phyloP scores from a whole-genome alignment of 1,140 invertebrate species.

The Semibalanus balanoides region DNA sequence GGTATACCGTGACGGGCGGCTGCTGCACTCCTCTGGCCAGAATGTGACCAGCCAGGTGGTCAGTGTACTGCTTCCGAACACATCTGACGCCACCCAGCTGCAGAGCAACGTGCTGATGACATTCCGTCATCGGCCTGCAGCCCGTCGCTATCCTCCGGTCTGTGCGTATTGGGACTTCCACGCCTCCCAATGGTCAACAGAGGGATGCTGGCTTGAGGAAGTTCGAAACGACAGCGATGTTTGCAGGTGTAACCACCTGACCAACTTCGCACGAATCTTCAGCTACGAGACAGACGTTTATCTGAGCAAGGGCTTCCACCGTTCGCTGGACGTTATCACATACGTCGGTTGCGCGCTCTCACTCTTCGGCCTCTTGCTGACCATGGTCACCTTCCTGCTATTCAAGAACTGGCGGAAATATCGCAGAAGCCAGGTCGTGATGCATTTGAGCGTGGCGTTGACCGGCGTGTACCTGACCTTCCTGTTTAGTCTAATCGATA shows the following conservation, averaged over 20 bases:
- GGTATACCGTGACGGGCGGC: background rate
- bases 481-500: slow-evolving; percentile 19
- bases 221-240: background rate
- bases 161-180: background rate
- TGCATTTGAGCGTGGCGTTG: slow-evolving; percentile 23
- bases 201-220: background rate
- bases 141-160: too few relatives aligned
- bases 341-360: slow-evolving; percentile 21
- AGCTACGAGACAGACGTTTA: slow-evolving; percentile 16
- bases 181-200: background rate
- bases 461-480: slow-evolving; percentile 20
- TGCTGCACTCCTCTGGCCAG: background rate
- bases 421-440: slow-evolving; percentile 23
- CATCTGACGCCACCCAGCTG: background rate
- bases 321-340: slow-evolving; percentile 20
- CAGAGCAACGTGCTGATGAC: background rate
- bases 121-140: background rate
- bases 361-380: slow-evolving; percentile 21
- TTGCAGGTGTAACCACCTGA: slow-evolving; percentile 23
- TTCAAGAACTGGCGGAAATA: slow-evolving; percentile 25
- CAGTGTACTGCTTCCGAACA: background rate
- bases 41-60: background rate
- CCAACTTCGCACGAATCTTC: slow-evolving; percentile 21
- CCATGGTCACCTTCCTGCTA: slow-evolving; percentile 22
- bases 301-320: slow-evolving; percentile 11